phyloP scores from a whole-genome alignment of 2,113 vertebrate genomes.

The Aramus guarauna region DNA sequence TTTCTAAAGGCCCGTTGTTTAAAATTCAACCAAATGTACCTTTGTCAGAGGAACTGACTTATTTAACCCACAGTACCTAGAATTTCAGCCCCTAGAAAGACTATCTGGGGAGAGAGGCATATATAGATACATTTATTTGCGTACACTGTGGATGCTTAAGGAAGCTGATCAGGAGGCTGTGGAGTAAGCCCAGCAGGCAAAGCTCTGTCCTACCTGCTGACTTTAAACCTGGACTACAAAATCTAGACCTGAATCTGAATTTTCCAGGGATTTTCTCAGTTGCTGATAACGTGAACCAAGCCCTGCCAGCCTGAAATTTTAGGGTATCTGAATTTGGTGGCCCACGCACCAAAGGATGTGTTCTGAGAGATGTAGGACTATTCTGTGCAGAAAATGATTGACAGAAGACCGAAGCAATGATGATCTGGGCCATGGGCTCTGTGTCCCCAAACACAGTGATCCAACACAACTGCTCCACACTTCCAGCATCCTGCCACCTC shows the following conservation, averaged over 20 bases:
- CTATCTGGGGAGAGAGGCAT: background rate
- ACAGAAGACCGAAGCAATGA: background rate
- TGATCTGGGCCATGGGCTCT: background rate
- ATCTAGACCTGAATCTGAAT: background rate
- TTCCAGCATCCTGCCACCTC: background rate
- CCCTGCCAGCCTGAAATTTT: background rate
- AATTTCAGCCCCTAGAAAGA: background rate
- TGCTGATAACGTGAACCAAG: background rate
- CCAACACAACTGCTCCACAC: background rate
- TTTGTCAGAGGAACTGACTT: background rate
- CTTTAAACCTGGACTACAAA: background rate
- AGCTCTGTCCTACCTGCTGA: background rate
- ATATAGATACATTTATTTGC: background rate
- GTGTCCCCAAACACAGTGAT: fast-evolving
- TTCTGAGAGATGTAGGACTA: background rate
- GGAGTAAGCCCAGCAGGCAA: background rate
- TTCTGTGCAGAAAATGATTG: background rate
- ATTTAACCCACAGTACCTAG: background rate
- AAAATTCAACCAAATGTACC: background rate
- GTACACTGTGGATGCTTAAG: background rate
- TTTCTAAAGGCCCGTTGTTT: conserved; percentile 18
- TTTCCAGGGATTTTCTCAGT: background rate
- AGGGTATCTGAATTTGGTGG: background rate
- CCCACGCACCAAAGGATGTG: background rate
- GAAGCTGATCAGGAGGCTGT: background rate